A percentile compares a stretch with the other conserved stretches of the same genome.
Conservation (phyloP, 2,797 vertebrate species). For the Cirrhinus mrigala region DNA sequence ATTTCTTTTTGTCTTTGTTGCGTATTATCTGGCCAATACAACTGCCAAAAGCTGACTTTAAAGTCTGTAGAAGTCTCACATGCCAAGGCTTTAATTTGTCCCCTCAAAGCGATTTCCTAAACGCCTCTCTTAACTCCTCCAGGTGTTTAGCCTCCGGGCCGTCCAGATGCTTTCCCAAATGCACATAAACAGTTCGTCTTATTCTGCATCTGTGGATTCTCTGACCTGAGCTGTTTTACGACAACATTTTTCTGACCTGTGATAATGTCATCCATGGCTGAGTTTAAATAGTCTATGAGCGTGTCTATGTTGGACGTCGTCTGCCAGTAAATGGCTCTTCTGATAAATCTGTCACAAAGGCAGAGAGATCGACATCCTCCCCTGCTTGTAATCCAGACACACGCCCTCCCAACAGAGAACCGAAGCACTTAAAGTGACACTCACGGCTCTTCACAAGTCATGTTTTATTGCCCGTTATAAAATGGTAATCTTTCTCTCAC, state of each 20-base stretch:
- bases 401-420: conserved; percentile 23
- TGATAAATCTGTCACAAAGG: conserved; percentile 50
- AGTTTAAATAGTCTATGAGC: conserved; percentile 40
- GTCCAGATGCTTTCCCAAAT: conserved; percentile 16
- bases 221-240: conserved; percentile 45
- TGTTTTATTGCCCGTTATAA: conserved; percentile 47
- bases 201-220: conserved; percentile 28
- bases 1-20: neutral
- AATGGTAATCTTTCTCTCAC: conserved; percentile 36
- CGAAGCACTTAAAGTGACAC: conserved; percentile 32
- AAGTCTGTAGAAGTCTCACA: neutral
- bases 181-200: conserved; percentile 39
- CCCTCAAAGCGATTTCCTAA: conserved; percentile 14
- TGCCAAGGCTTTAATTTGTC: conserved; percentile 6
- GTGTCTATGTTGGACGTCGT: conserved; percentile 40
- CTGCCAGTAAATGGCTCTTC: conserved; percentile 34
- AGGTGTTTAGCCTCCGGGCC: conserved; percentile 10
- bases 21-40: neutral
- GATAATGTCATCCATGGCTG: conserved; percentile 52
- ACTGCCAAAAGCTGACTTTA: conserved; percentile 3
- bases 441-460: conserved; percentile 23
- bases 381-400: conserved; percentile 18
- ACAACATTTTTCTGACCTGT: conserved; percentile 50
- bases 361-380: conserved; percentile 30
- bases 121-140: conserved; percentile 6